phyloP scores from a whole-genome alignment of 2,797 vertebrate species.

The Gorsachius magnificus region DNA sequence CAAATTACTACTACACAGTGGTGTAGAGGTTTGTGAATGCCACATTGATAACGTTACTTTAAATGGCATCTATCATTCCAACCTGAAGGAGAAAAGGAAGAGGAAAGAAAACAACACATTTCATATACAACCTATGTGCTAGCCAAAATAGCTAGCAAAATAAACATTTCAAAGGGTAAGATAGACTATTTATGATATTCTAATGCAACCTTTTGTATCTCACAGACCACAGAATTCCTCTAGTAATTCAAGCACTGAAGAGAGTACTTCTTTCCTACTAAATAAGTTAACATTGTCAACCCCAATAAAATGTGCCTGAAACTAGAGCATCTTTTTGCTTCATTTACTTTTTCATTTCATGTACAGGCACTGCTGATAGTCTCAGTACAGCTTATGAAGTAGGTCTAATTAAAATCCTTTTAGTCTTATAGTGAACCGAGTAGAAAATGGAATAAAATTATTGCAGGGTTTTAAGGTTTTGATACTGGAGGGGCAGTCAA shows the following conservation, averaged over 20 bases:
- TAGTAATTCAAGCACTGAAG: background rate
- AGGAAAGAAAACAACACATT: background rate
- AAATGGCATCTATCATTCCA: background rate
- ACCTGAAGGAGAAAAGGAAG: background rate
- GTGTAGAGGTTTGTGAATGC: background rate
- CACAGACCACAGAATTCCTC: background rate
- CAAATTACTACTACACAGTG: background rate
- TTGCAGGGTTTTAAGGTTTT: background rate
- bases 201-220: background rate
- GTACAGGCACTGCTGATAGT: background rate
- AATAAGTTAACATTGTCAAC: background rate
- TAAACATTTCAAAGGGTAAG: background rate
- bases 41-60: fast-evolving
- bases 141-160: background rate
- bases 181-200: background rate
- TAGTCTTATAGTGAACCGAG: background rate
- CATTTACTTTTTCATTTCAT: constrained; percentile 12
- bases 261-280: background rate
- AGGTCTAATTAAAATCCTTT: constrained; percentile 29
- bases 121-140: background rate
- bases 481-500: background rate
- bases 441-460: background rate
- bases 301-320: background rate
- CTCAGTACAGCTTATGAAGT: background rate
- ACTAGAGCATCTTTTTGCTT: background rate